Evolutionary conservation across 2,888 invertebrate genomes (phyloP), one percentile per base, ranked within the genome.

Genomic region (Mechanitis mazaeus): DNA sequence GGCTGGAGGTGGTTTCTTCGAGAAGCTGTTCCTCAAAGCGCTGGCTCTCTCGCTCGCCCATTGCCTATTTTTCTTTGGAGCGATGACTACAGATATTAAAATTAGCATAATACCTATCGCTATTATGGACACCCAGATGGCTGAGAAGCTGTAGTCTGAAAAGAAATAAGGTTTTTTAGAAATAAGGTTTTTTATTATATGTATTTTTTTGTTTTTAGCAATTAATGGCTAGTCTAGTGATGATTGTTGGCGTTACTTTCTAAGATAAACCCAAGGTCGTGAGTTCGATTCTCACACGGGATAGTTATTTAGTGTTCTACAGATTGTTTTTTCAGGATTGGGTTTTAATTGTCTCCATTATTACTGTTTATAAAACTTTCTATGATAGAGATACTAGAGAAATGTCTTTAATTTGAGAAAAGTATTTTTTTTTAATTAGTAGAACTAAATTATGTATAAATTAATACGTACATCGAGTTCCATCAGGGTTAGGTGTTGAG

Each of bases 31-130:
- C 5, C 78, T 71, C 33, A 85, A 50, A 3, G 60, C n/a, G 0
- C 71, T 47, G 2, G 78, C 76, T 46, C 76, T 73, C 0, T 59
- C 12, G 59, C 65, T 67, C 0, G 81, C 78, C 82, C 84, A 83
- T n/a, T 74, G 63, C 2, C 87, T 75, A 70, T 78, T 78, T 64
- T 71, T 79, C 71, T 78, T 79, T 33, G 81, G 76, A 0, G 74
- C 68, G 11, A 80, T 47, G 2, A 77, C 61, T 1, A 68, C 57
- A 0, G 70, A 73, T 9, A 73, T 4, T 2, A 76, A 2, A 0
- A 76, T 33, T 33, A 80, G 33, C 0, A 68, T 6, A 11, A 83
- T 4, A 2, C 68, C 65, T 0, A 77, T 1, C 2, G 75, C 33
- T 46, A 72, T 58, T n/a, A 80, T 20, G 3, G 72, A 11, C 20